A percentile compares a stretch with the other conserved stretches of the same genome.
These are phyloP conservation scores for Theodoxus fluviatilis DNA, from an alignment of 2,888 invertebrate genomes.

Conservation along the genomic window DNA sequence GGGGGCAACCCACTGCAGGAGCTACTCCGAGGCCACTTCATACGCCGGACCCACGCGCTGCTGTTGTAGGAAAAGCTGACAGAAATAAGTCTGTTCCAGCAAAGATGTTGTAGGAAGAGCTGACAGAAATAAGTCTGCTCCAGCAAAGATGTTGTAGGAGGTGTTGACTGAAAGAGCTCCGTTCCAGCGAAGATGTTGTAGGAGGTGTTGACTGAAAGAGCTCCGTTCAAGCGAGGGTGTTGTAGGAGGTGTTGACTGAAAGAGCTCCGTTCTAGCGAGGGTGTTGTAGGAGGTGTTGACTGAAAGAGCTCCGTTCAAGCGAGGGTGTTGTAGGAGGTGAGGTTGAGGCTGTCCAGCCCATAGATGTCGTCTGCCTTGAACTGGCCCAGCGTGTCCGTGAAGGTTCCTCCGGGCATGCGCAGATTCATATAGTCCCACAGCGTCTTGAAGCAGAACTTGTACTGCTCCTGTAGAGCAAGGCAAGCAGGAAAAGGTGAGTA, in stretches of 20 bases:
- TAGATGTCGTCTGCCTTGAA: constrained; percentile 41
- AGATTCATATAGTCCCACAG: constrained; percentile 57
- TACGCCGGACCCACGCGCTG: too few relatives aligned
- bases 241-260: constrained; percentile 25
- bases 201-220: constrained; percentile 28
- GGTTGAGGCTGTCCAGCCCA: constrained; percentile 43
- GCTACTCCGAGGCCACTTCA: too few relatives aligned
- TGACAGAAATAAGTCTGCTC: too few relatives aligned
- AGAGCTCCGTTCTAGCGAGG: constrained; percentile 32
- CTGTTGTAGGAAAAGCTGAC: too few relatives aligned
- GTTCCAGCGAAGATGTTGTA: too few relatives aligned
- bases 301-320: constrained; percentile 31
- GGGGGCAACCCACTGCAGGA: too few relatives aligned
- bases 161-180: constrained; percentile 31
- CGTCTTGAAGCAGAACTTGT: constrained; percentile 61
- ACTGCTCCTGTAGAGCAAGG: constrained; percentile 55
- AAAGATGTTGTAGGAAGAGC: too few relatives aligned
- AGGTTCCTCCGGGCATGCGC: constrained; percentile 48
- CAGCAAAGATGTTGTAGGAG: too few relatives aligned
- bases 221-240: too few relatives aligned
- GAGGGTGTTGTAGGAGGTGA: constrained; percentile 45
- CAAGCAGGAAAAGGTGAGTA: neutral
- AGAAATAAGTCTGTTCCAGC: too few relatives aligned
- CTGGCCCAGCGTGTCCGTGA: constrained; percentile 48
- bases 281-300: constrained; percentile 21